phyloP scores from a whole-genome alignment of 2,797 vertebrate species.

The Rhinatrema bivittatum region DNA sequence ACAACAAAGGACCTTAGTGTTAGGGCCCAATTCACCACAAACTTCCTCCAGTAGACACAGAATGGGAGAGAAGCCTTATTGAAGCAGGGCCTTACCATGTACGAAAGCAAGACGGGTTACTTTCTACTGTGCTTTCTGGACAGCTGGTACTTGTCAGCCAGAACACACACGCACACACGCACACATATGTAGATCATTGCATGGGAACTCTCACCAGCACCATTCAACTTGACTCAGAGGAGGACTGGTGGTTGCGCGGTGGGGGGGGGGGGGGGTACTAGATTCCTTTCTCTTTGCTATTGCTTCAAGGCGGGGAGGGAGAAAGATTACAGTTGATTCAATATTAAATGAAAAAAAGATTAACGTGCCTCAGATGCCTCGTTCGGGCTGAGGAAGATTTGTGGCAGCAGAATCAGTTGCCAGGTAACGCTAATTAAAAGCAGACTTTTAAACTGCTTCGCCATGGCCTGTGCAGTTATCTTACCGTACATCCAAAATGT shows the following conservation, averaged over 20 bases:
- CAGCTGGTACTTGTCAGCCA: conserved; percentile 40
- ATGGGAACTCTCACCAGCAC: conserved; percentile 29
- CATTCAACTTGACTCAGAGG: conserved; percentile 22
- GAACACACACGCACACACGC: conserved; percentile 26
- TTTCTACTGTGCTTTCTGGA: conserved; percentile 1
- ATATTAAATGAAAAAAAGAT: conserved; percentile 40
- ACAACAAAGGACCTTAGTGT: conserved; percentile 7
- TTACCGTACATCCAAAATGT: conserved; percentile 38
- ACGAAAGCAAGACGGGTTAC: neutral
- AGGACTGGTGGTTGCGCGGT: neutral
- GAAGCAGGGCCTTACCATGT: too few relatives aligned
- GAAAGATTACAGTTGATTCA: conserved; percentile 43
- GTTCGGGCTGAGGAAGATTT: conserved; percentile 54
- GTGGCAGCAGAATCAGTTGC: conserved; percentile 53
- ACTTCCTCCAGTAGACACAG: too few relatives aligned
- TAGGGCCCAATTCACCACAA: too few relatives aligned
- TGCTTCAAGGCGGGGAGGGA: too few relatives aligned
- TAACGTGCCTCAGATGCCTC: conserved; percentile 41
- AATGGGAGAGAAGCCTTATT: too few relatives aligned
- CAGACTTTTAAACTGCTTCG: conserved; percentile 44
- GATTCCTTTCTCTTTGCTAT: conserved; percentile 29
- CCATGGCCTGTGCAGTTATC: conserved; percentile 38
- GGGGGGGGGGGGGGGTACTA: fast-evolving
- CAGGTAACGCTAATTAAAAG: conserved; percentile 55
- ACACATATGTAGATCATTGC: conserved; percentile 25